These are phyloP conservation scores for Xestia ashworthii DNA, from an alignment of 2,888 invertebrate genomes.

Conservation along the genomic window DNA sequence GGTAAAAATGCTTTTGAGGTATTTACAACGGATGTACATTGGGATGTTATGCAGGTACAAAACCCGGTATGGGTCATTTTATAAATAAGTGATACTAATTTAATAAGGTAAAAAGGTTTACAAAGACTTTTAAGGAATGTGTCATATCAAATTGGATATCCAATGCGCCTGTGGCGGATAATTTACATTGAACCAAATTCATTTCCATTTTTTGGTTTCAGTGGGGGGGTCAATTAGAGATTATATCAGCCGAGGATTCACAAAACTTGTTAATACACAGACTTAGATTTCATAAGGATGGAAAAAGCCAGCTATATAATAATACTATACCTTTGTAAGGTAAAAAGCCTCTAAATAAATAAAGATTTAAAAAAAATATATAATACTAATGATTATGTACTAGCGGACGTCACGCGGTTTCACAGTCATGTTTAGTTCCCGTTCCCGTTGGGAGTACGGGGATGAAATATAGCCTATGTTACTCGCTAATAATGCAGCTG, in stretches of 20 bases:
- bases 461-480: no score
- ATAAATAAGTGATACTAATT: constrained; percentile 50
- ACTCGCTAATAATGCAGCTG: no score
- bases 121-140: constrained; percentile 12
- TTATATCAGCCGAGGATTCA: background rate
- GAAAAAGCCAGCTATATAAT: background rate
- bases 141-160: constrained; percentile 22
- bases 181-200: constrained; percentile 25
- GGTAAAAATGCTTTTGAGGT: constrained; percentile 19
- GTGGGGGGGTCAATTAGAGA: background rate
- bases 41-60: constrained; percentile 46
- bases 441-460: no score
- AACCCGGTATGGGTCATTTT: constrained; percentile 26
- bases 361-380: no score
- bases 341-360: no score
- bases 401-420: no score
- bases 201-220: constrained; percentile 7
- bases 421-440: no score
- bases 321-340: no score
- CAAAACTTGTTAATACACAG: background rate
- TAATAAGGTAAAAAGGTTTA: constrained; percentile 47
- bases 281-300: background rate
- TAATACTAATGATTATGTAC: no score
- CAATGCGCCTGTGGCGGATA: background rate
- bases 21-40: constrained; percentile 54